These are phyloP conservation scores for Baccha elongata DNA, from an alignment of 2,888 invertebrate genomes.

Conservation along the genomic window DNA sequence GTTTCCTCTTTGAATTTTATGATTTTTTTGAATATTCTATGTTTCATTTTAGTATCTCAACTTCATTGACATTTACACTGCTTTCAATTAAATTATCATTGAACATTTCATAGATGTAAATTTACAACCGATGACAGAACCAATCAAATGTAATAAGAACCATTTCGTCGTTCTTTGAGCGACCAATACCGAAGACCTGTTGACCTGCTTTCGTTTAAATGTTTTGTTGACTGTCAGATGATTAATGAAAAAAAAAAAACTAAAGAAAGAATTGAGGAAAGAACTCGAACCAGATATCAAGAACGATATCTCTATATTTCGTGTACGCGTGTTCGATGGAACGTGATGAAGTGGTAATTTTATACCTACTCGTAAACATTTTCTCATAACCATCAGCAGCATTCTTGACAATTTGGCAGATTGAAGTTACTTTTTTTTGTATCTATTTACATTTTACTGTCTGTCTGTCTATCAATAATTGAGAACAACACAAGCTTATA, in stretches of 20 bases:
- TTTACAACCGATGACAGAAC: conserved; percentile 15
- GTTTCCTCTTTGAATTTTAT: background rate
- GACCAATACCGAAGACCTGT: background rate
- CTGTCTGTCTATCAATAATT: background rate
- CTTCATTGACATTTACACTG: background rate
- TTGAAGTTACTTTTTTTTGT: background rate
- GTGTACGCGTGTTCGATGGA: background rate
- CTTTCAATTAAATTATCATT: background rate
- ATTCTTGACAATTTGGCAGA: conserved; percentile 11
- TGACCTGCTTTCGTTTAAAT: conserved; percentile 21
- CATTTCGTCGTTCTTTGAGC: background rate
- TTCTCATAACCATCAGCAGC: background rate
- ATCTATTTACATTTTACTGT: conserved; percentile 7
- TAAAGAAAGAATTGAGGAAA: background rate
- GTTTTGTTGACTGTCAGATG: background rate
- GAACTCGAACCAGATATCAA: background rate
- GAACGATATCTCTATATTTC: background rate
- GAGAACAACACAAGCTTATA: background rate
- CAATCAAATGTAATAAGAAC: background rate
- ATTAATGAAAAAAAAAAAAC: background rate
- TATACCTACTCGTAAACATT: background rate
- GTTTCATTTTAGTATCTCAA: background rate
- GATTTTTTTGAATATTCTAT: too few species aligned
- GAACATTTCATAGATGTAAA: background rate
- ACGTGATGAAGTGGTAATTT: conserved; percentile 11